These are phyloP conservation scores for Pterophyllum scalare DNA, from an alignment of 2,113 vertebrate species.

Conservation along the genomic window DNA sequence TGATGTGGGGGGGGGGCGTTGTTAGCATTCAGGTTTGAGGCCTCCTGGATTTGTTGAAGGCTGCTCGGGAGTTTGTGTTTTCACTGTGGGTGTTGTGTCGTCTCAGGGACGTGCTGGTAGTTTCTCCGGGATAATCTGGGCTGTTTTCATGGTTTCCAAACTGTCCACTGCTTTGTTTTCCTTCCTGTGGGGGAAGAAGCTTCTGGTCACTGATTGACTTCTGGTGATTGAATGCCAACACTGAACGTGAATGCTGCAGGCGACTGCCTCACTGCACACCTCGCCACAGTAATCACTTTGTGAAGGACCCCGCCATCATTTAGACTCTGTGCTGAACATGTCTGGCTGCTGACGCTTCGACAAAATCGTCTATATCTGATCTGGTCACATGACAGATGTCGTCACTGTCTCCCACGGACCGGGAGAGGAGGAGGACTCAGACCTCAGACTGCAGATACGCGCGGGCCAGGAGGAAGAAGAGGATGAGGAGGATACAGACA, in stretches of 20 bases:
- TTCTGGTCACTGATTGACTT: constrained; percentile 52
- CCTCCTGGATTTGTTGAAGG: not conserved
- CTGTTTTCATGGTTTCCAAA: constrained; percentile 42
- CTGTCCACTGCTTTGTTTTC: constrained; percentile 58
- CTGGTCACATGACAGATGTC: constrained; percentile 74
- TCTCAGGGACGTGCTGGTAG: not conserved
- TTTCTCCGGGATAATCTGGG: constrained; percentile 33
- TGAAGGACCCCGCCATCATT: constrained; percentile 33
- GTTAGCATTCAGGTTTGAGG: too few relatives aligned
- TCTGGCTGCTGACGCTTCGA: constrained; percentile 26
- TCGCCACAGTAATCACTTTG: constrained; percentile 32
- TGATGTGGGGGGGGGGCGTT: too few relatives aligned
- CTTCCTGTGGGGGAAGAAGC: constrained; percentile 27
- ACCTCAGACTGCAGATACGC: constrained; percentile 24
- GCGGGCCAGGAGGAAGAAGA: constrained; percentile 57
- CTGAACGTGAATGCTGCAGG: constrained; percentile 32
- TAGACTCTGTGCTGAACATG: constrained; percentile 31
- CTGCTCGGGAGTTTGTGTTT: not conserved
- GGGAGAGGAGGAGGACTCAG: constrained; percentile 56
- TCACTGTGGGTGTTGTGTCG: not conserved
- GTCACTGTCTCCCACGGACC: constrained; percentile 44
- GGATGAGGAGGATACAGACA: constrained; percentile 71
- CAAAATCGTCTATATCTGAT: constrained; percentile 59
- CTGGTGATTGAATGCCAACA: constrained; percentile 55
- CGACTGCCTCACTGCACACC: constrained; percentile 52